Percentiles rank a stretch among this genome's conserved stretches.
phyloP scores from a whole-genome alignment of 2,888 invertebrate species.

The Zootermopsis nevadensis region DNA sequence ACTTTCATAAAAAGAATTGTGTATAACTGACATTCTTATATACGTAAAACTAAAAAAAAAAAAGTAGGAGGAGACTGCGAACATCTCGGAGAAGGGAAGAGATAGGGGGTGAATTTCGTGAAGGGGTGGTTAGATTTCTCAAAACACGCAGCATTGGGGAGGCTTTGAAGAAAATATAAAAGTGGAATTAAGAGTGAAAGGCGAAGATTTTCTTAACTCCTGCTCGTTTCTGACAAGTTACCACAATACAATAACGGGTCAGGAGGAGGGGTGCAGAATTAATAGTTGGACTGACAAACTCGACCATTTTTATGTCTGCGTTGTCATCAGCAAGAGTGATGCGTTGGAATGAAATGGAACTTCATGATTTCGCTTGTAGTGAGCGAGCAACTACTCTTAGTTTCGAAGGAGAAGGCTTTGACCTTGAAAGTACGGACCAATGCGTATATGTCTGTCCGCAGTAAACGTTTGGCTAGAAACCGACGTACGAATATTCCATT shows the following conservation, averaged over 20 bases:
- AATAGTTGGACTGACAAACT: conserved; percentile 46
- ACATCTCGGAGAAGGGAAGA: conserved; percentile 24
- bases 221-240: conserved; percentile 31
- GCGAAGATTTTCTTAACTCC: conserved; percentile 45
- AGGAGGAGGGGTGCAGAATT: conserved; percentile 40
- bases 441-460: no score
- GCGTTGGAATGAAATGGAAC: background rate
- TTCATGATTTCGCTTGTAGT: no score
- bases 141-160: conserved; percentile 32
- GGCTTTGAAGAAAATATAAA: conserved; percentile 30
- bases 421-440: no score
- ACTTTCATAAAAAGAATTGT: conserved; percentile 56
- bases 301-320: conserved; percentile 30
- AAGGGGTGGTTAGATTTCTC: conserved; percentile 26
- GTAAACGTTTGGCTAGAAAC: no score
- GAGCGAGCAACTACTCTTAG: no score
- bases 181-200: conserved; percentile 18
- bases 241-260: conserved; percentile 42
- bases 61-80: background rate
- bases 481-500: no score
- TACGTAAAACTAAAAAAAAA: conserved; percentile 46
- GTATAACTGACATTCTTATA: conserved; percentile 47
- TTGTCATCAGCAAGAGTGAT: conserved; percentile 2
- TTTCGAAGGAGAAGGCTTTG: no score
- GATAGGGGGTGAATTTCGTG: background rate